phyloP scores from a whole-genome alignment of 2,797 vertebrate species.

The Cyprinodon diabolis region DNA sequence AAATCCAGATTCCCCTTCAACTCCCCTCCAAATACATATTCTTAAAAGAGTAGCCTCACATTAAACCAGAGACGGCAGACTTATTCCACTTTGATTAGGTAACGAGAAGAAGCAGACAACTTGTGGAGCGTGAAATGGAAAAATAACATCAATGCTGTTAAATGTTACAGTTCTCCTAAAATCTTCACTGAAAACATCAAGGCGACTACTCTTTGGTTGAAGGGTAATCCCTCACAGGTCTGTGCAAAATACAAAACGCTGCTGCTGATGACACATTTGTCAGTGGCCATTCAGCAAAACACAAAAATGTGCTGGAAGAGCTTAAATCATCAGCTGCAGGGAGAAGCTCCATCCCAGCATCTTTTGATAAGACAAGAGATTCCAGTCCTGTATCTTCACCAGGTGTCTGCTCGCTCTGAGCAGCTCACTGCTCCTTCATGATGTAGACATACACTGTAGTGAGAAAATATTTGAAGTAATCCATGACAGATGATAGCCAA shows the following conservation, averaged over 20 bases:
- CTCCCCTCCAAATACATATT: conserved; percentile 2
- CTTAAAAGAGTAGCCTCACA: conserved; percentile 14
- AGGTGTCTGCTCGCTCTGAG: background rate
- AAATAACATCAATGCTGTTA: conserved; percentile 14
- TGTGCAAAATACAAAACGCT: conserved; percentile 30
- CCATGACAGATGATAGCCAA: conserved; percentile 86
- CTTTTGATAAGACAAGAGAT: conserved; percentile 33
- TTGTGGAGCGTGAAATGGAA: conserved; percentile 19
- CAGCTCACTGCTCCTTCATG: conserved; percentile 87
- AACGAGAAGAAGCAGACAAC: conserved; percentile 17
- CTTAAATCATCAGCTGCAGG: conserved; percentile 13
- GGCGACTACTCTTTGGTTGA: conserved; percentile 62
- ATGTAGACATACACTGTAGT: conserved; percentile 90
- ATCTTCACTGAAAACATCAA: conserved; percentile 5
- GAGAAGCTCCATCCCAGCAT: conserved; percentile 16
- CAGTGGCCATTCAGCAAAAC: conserved; percentile 48
- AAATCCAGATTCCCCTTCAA: conserved; percentile 1
- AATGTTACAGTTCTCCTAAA: conserved; percentile 6
- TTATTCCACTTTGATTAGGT: conserved; percentile 30
- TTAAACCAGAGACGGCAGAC: conserved; percentile 33
- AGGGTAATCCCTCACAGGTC: conserved; percentile 51
- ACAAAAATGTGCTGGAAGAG: conserved; percentile 21
- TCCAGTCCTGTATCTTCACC: conserved; percentile 1
- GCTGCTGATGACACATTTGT: conserved; percentile 61
- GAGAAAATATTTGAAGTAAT: conserved; percentile 89